phyloP scores from a whole-genome alignment of 2,113 vertebrate species.

The Colistium nudipinnis region DNA sequence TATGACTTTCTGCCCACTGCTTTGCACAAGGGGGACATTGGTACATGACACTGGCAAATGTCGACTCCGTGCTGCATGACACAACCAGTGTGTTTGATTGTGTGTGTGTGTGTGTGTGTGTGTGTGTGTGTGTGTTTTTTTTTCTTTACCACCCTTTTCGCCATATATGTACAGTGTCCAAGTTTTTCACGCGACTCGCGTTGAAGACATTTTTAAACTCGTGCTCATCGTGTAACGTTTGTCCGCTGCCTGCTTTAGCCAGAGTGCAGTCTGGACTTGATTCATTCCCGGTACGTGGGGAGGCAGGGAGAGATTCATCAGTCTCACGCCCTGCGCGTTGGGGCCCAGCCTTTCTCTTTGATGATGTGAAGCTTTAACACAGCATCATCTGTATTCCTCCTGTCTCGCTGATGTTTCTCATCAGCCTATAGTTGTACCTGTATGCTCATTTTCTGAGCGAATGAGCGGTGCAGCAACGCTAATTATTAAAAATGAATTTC shows the following conservation, averaged over 20 bases:
- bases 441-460: conserved; percentile 74
- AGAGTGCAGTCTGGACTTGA: conserved; percentile 54
- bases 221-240: conserved; percentile 45
- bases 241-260: conserved; percentile 26
- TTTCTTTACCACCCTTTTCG: background rate
- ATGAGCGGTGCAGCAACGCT: conserved; percentile 74
- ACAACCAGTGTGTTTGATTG: background rate
- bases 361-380: conserved; percentile 71
- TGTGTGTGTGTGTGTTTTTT: background rate
- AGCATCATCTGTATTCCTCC: conserved; percentile 73
- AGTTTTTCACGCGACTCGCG: background rate
- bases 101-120: background rate
- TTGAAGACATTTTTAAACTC: conserved; percentile 43
- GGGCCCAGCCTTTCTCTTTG: conserved; percentile 56
- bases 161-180: background rate
- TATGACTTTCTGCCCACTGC: background rate
- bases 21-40: background rate
- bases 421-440: conserved; percentile 73
- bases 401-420: conserved; percentile 62
- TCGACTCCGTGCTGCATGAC: background rate
- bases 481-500: conserved; percentile 84
- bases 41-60: background rate
- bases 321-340: conserved; percentile 58
- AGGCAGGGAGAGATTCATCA: conserved; percentile 56
- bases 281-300: conserved; percentile 59